Evolutionary conservation across 1,140 invertebrate species (phyloP), one percentile per base, ranked within the genome.

Genomic region (Phymastichus coffea): DNA sequence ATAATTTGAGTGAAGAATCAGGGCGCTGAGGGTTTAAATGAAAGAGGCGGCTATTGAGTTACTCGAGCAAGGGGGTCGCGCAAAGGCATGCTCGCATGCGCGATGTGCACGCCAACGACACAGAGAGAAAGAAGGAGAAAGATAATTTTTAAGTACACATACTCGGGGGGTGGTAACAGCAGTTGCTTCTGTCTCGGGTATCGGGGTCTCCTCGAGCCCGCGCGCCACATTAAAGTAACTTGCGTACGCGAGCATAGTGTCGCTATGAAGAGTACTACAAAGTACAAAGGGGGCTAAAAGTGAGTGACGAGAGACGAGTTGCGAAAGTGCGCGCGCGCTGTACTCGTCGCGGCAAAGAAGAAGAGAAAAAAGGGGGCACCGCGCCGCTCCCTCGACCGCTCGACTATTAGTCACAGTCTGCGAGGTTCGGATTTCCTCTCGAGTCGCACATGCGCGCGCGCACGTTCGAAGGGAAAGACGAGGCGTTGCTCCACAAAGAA

Each of bases 361-460:
- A 28, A 15, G 51, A 53, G 6, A 8, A 30, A 25, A 10, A 38
- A 28, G 25, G 20, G 25, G 51, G 26, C 23, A 28, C 30, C 35
- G 22, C 25, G 38, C 38, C 43, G 38, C 25, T 22, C 51, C 37
- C 15, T 41, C 37, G 25, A n/a, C n/a, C n/a, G n/a, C n/a, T n/a
- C n/a, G 30, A 14, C 38, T 53, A 53, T 53, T 53, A 53, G 51
- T 53, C 38, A 53, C 51, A 53, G 51, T 53, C 51, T 53, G 51
- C 22, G 51, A 28, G 43, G 51, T 53, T 53, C 38, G 38, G 38
- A 30, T 53, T 53, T 41, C 51, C 25, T 38, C n/a, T n/a, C n/a
- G n/a, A n/a, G n/a, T n/a, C n/a, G n/a, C n/a, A n/a, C n/a, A n/a
- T n/a, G n/a, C n/a, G n/a, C n/a, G n/a, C n/a, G n/a, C n/a, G n/a